Base-by-base conservation (phyloP, 1,140 invertebrate species). In the Mamestra configurata region DNA sequence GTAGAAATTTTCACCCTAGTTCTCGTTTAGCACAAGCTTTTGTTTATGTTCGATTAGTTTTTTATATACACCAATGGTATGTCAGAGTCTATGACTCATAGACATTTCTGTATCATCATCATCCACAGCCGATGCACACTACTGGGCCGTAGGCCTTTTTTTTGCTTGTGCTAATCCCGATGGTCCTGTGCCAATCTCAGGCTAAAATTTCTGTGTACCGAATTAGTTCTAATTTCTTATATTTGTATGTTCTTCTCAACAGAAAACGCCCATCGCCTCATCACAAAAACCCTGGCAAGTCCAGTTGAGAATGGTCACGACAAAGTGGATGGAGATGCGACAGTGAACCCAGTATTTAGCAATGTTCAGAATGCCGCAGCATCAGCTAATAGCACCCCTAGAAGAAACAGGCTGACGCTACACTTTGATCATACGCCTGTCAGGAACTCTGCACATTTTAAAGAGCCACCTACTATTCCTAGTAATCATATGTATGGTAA, bases 391-490 rank as follows among this genome's bases (percentile, higher is more conserved):
- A 94, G 93, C 59, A 95, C 95, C 22, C 95, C 94, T 6, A 84
- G 90, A 37, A 85, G 92, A 53, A 95, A 95, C 66, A 93, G 96
- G 81, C 89, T 96, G 24, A 96, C 95, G 0, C 80, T 96, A 43
- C 95, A 96, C 70, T 95, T 96, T 79, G 96, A 96, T 27, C 94
- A 96, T 71, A 96, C 96, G 15, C 96, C 96, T 3, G 88, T 95
- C 13, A 93, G 96, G 84, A 95, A 95, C 27, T 96, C 96, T 3
- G 92, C 95, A 31, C 96, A 96, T 83, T 92, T 96, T 57, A 95
- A 97, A 80, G 97, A 98, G 86, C 96, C 97, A 0, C 96, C 96
- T 1, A 89, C 87, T 75, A 80, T 92, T 24, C 86, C 83, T 15
- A 72, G 55, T 4, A 92, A 84, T 78, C 79, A 87, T 61, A 87